Conservation (phyloP, 2,888 invertebrate species). For the Serrognathus titanus region DNA sequence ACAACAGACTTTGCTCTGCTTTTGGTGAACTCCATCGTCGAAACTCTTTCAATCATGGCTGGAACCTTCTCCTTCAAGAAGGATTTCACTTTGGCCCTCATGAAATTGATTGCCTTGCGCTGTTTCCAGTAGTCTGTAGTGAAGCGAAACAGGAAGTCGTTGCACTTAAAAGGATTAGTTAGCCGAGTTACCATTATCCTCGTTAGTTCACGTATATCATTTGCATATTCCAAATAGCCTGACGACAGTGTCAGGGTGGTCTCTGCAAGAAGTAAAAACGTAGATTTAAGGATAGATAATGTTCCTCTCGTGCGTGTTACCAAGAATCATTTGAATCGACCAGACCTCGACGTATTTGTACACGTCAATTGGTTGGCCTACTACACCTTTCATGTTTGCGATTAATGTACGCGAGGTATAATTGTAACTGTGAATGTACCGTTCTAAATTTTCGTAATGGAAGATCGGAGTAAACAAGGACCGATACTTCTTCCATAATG, state of each 20-base stretch:
- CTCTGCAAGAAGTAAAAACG: too few relatives aligned
- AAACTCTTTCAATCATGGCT: too few relatives aligned
- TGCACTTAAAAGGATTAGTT: slow-evolving; percentile 48
- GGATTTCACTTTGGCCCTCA: not conserved
- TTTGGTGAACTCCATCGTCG: too few relatives aligned
- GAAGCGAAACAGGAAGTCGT: not conserved
- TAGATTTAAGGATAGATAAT: too few relatives aligned
- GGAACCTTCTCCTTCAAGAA: not conserved
- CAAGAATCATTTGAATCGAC: too few relatives aligned
- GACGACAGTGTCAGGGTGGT: slow-evolving; percentile 17
- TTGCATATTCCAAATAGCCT: slow-evolving; percentile 64
- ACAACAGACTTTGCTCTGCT: too few relatives aligned
- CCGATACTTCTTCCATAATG: not conserved
- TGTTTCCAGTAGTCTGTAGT: not conserved
- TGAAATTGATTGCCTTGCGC: not conserved
- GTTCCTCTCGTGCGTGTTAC: too few relatives aligned
- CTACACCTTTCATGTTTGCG: not conserved
- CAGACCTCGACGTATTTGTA: too few relatives aligned
- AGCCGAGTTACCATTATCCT: slow-evolving; percentile 29
- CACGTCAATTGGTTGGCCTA: too few relatives aligned
- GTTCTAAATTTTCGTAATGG: not conserved
- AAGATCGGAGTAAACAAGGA: not conserved
- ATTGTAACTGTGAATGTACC: not conserved
- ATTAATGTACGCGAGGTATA: not conserved
- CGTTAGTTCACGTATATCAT: slow-evolving; percentile 58